Percentiles rank a stretch among this genome's conserved stretches.
Evolutionary conservation across 2,888 invertebrate genomes (phyloP).

Genomic region (Drosophila subsilvestris): DNA sequence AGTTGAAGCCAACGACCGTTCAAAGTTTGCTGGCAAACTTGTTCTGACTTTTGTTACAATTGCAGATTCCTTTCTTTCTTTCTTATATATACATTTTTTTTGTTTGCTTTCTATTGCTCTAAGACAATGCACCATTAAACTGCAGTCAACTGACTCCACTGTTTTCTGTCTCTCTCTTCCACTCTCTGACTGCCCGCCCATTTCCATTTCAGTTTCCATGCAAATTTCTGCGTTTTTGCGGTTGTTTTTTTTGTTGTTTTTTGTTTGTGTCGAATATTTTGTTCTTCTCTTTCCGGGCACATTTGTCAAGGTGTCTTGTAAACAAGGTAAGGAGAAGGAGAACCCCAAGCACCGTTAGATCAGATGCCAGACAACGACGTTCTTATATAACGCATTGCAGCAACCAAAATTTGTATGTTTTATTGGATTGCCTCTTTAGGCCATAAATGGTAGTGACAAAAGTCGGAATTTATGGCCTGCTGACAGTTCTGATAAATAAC

Average conservation of each 20-base stretch:
- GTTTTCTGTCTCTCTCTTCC: constrained; percentile 18
- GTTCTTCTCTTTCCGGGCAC: constrained; percentile 69
- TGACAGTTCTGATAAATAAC: constrained; percentile 73
- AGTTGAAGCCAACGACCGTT: constrained; percentile 47
- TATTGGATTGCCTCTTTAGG: constrained; percentile 49
- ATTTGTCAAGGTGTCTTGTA: constrained; percentile 72
- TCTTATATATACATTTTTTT: constrained; percentile 5
- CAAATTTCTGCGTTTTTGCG: constrained; percentile 54
- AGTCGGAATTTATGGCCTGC: constrained; percentile 39
- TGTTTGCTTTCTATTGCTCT: constrained; percentile 30
- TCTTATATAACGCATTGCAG: constrained; percentile 42
- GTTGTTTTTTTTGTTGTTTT: constrained; percentile 8
- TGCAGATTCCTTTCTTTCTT: constrained; percentile 35
- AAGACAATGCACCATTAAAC: constrained; percentile 70
- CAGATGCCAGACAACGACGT: constrained; percentile 35
- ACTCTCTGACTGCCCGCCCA: constrained; percentile 10
- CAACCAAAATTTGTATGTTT: constrained; percentile 66
- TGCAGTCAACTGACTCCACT: constrained; percentile 37
- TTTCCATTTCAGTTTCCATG: constrained; percentile 61
- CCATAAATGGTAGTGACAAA: constrained; percentile 62
- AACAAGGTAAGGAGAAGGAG: constrained; percentile 42
- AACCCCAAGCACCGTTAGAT: constrained; percentile 61
- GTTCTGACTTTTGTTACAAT: constrained; percentile 59
- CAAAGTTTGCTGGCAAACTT: constrained; percentile 52
- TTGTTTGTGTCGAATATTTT: constrained; percentile 35